Base-by-base conservation (phyloP, 2,888 invertebrate genomes). In the Druceiella hillmani region DNA sequence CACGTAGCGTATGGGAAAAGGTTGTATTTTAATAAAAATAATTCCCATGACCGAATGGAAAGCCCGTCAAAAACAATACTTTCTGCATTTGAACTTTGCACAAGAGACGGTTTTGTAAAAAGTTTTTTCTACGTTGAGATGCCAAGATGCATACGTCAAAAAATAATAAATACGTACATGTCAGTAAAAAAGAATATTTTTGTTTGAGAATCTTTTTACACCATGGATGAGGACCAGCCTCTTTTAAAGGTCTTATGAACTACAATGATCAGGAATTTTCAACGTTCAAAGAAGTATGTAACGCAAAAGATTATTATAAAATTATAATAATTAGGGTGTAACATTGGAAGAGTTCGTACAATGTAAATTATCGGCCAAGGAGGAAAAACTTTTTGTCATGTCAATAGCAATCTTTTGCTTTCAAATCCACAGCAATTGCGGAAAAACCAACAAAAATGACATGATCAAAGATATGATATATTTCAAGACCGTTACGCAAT, bases 311-410 rank as follows among this genome's bases (percentile, higher is more conserved):
- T 45, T 59, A 13, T 41, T 60, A n/a, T 52, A 59, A 38, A 50
- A 58, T 38, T 55, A 57, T 43, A n/a, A n/a, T n/a, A n/a, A n/a
- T n/a, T n/a, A n/a, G 46, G 42, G 42, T 38, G 44, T 33, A 43
- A 54, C 53, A 26, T 38, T 45, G 20, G 28, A 38, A 37, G 48
- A 45, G 26, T 47, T 46, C 15, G 43, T 28, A n/a, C 33, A 41
- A 29, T 42, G 43, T 14, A 34, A 10, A n/a, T n/a, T n/a, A n/a
- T n/a, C n/a, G n/a, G n/a, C 29, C 12, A 42, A 45, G 32, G 5
- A 45, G 17, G 40, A 40, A 40, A 43, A 47, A 12, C 37, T 50
- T n/a, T 50, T 48, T 33, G 44, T 46, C 10, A 44, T 44, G 27
- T 33, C 48, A 25, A 39, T 46, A n/a, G n/a, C n/a, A n/a, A 45